These are phyloP conservation scores for Romanogobio albipinnatus DNA, from an alignment of 2,113 vertebrate genomes.

Conservation along the genomic window DNA sequence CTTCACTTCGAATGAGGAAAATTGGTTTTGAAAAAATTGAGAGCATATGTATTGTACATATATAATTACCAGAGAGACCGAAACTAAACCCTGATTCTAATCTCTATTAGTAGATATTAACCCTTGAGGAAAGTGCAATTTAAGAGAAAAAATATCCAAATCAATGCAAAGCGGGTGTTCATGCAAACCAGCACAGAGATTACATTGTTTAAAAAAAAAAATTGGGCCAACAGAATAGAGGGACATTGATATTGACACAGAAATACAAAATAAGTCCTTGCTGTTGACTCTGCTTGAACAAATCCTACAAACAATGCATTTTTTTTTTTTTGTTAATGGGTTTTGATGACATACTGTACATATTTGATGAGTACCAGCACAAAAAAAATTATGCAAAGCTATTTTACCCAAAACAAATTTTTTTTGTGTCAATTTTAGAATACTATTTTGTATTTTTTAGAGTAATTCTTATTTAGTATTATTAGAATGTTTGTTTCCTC, in stretches of 20 bases:
- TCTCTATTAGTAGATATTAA: constrained; percentile 33
- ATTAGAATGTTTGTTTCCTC: background rate
- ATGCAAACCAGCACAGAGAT: background rate
- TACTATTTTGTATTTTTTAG: background rate
- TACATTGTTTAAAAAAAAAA: background rate
- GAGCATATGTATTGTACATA: constrained; percentile 3
- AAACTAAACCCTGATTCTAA: constrained; percentile 35
- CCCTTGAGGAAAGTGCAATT: constrained; percentile 3
- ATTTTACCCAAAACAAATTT: too few species aligned
- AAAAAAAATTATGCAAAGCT: too few species aligned
- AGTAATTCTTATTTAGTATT: background rate
- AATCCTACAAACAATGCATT: background rate
- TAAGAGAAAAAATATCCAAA: constrained; percentile 20
- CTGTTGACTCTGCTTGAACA: background rate
- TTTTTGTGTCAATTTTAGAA: background rate
- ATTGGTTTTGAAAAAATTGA: background rate
- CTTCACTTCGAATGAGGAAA: background rate
- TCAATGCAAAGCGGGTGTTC: constrained; percentile 30
- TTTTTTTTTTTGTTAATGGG: background rate
- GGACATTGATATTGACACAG: background rate
- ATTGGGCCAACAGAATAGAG: background rate
- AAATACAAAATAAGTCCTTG: background rate
- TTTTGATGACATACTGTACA: background rate
- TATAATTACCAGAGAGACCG: constrained; percentile 47
- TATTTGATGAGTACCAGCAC: too few species aligned